Evolutionary conservation across 1,140 invertebrate species (phyloP), one percentile per base, ranked within the genome.

Genomic region (Nasonia longicornis): DNA sequence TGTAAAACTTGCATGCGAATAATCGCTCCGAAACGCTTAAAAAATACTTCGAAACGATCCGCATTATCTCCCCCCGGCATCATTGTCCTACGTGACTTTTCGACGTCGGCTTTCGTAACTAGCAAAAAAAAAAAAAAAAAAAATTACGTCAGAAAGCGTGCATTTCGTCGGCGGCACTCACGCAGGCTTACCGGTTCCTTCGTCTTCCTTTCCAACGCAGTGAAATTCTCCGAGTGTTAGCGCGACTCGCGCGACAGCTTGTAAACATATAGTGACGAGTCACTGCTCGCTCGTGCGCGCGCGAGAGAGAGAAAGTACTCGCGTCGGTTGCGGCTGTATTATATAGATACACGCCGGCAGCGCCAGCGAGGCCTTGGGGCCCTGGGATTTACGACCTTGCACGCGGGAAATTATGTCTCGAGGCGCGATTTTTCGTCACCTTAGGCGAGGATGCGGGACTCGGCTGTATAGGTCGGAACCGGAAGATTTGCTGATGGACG

Each of bases 81-180:
- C 35, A 48, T 72, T 72, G 70, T 48, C 70, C 70, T 72, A 72
- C 70, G 70, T 72, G 70, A 72, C 70, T 72, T 72, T 70, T 48
- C 38, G 70, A 26, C 16, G 70, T 0, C 8, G n/a, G 10, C 42
- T 87, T 85, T 87, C 83, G 85, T 85, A 86, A 88, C 38, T 22
- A 52, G 58, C 74, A 77, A 82, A 85, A 84, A 85, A 63, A 11
- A n/a, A 84, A 86, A 86, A 35, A 35, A 35, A 35, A 11, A n/a
- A 84, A 86, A 86, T 86, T 85, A 85, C 85, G 82, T 85, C 85
- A 84, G 81, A 74, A 81, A 82, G 79, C 26, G 70, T 58, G 72
- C 58, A 66, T 82, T 83, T 79, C 69, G 12, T 63, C 12, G 63
- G 22, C 12, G 63, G 22, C 66, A 16, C 14, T 11, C 45, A 14